These are phyloP conservation scores for Platycnemis pennipes DNA, from an alignment of 2,888 invertebrate species.

Conservation along the genomic window DNA sequence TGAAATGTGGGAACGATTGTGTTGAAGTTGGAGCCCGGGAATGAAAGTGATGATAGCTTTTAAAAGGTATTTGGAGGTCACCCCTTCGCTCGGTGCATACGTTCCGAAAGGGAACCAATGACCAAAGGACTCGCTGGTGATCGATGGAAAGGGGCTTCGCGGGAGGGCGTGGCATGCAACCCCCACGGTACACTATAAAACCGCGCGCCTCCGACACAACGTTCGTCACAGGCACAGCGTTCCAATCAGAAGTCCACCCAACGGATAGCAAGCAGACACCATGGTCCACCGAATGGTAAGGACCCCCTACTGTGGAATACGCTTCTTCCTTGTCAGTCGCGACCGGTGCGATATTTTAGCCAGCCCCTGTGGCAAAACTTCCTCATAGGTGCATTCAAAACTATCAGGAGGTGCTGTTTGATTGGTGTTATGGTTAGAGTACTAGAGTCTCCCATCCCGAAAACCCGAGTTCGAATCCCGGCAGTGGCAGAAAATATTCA, in stretches of 20 bases:
- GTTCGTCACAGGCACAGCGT: neutral
- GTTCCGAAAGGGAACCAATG: constrained; percentile 12
- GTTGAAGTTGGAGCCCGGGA: neutral
- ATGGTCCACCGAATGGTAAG: neutral
- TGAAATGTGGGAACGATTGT: neutral
- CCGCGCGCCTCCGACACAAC: neutral
- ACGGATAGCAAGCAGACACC: neutral
- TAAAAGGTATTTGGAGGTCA: constrained; percentile 16
- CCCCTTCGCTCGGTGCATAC: neutral
- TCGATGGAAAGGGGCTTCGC: constrained; percentile 6
- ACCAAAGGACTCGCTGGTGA: constrained; percentile 13
- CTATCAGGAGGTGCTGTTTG: too few species aligned
- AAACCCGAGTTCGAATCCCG: too few species aligned
- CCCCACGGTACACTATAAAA: neutral
- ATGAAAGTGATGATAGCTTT: neutral
- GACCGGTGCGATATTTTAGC: too few species aligned
- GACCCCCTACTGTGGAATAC: neutral
- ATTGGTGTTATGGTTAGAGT: too few species aligned
- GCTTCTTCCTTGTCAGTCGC: too few species aligned
- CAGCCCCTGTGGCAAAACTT: too few species aligned
- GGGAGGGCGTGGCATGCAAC: constrained; percentile 9
- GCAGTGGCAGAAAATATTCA: too few species aligned
- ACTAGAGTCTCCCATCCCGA: too few species aligned
- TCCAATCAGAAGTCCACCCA: neutral
- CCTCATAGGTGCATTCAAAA: too few species aligned